These are phyloP conservation scores for Amblyjoppa fuscipennis DNA, from an alignment of 2,888 invertebrate species.

Conservation along the genomic window DNA sequence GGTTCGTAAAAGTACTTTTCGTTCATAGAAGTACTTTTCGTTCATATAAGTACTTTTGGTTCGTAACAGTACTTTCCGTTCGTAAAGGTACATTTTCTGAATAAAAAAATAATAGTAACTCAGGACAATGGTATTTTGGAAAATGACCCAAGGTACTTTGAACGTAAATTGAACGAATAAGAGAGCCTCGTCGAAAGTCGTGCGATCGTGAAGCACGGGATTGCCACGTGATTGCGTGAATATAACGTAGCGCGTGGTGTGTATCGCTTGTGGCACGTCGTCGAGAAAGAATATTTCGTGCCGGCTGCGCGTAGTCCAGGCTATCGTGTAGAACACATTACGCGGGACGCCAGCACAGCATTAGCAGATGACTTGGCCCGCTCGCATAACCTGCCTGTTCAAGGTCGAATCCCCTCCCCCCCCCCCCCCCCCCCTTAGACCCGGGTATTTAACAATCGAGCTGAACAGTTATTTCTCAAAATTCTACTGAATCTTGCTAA, in stretches of 20 bases:
- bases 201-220: constrained; percentile 46
- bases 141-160: no score
- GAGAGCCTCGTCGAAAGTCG: constrained; percentile 12
- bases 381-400: constrained; percentile 26
- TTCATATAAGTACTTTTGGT: background rate
- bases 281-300: constrained; percentile 52
- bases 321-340: background rate
- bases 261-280: constrained; percentile 5
- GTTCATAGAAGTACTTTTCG: no score
- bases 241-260: constrained; percentile 27
- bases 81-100: no score
- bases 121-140: background rate
- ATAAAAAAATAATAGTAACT: background rate
- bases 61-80: background rate
- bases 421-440: background rate
- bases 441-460: constrained; percentile 18
- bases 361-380: constrained; percentile 28
- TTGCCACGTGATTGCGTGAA: constrained; percentile 53
- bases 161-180: background rate
- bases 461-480: background rate
- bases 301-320: constrained; percentile 10
- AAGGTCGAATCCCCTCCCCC: constrained; percentile 14
- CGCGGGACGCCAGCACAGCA: background rate
- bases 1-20: background rate
- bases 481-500: background rate